Conservation (phyloP, 2,113 vertebrate genomes). For the Tragelaphus imberbis region DNA sequence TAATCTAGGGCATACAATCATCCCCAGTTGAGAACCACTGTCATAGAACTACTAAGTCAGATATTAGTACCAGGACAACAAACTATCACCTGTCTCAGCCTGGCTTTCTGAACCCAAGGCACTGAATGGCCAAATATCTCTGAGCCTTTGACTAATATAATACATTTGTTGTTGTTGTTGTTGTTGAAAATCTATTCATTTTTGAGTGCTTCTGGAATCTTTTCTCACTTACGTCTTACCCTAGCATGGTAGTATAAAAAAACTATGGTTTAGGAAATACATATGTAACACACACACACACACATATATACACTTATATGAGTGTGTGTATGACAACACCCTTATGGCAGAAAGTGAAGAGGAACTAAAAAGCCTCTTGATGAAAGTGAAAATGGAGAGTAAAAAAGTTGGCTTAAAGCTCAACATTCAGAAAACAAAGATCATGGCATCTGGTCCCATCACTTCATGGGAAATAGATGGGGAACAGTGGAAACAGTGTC, state of each 20-base stretch:
- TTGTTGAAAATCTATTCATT: neutral
- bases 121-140: neutral
- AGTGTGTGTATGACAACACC: neutral
- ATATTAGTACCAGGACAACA: neutral
- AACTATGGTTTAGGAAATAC: neutral
- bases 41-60: neutral
- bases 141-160: neutral
- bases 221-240: neutral
- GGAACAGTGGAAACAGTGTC: too few relatives aligned
- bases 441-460: too few relatives aligned
- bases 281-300: neutral
- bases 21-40: neutral
- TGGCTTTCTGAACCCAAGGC: neutral
- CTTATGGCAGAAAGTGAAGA: too few relatives aligned
- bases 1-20: neutral
- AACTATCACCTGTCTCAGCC: rapidly evolving
- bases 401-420: too few relatives aligned
- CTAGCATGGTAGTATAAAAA: neutral
- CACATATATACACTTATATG: neutral
- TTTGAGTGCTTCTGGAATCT: neutral
- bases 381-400: too few relatives aligned
- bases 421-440: too few relatives aligned
- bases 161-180: neutral
- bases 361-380: too few relatives aligned
- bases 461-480: too few relatives aligned